phyloP scores from a whole-genome alignment of 2,888 invertebrate species.

The Capitulum mitella region DNA sequence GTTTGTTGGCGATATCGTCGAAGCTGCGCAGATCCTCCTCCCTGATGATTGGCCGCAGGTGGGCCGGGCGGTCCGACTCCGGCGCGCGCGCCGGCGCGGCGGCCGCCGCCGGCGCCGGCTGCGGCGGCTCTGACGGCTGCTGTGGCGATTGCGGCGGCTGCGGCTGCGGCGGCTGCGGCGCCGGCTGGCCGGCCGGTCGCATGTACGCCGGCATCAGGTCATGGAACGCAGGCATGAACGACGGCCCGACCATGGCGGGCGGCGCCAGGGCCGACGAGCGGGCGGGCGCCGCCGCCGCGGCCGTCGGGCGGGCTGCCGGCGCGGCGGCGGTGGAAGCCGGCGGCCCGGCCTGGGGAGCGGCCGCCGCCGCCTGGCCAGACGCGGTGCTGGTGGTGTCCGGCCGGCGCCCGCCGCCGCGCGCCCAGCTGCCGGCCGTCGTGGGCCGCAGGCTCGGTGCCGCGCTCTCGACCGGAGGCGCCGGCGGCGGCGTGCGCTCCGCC shows the following conservation, averaged over 20 bases:
- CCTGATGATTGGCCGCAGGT: neutral
- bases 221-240: neutral
- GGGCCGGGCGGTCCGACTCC: neutral
- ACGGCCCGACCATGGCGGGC: neutral
- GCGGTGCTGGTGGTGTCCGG: neutral
- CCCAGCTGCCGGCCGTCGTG: conserved; percentile 15
- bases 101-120: neutral
- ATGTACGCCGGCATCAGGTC: conserved; percentile 21
- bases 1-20: neutral
- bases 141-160: neutral
- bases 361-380: neutral
- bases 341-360: neutral
- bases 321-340: neutral
- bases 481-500: neutral
- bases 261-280: neutral
- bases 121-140: neutral
- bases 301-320: neutral
- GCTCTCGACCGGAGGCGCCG: neutral
- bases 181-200: neutral
- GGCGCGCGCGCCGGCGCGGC: neutral
- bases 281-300: neutral
- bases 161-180: neutral
- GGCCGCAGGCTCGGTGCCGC: neutral
- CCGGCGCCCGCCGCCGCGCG: neutral
- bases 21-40: conserved; percentile 16